These are phyloP conservation scores for Ichneumoninae sp. DNA, from an alignment of 2,888 invertebrate species.

Conservation along the genomic window DNA sequence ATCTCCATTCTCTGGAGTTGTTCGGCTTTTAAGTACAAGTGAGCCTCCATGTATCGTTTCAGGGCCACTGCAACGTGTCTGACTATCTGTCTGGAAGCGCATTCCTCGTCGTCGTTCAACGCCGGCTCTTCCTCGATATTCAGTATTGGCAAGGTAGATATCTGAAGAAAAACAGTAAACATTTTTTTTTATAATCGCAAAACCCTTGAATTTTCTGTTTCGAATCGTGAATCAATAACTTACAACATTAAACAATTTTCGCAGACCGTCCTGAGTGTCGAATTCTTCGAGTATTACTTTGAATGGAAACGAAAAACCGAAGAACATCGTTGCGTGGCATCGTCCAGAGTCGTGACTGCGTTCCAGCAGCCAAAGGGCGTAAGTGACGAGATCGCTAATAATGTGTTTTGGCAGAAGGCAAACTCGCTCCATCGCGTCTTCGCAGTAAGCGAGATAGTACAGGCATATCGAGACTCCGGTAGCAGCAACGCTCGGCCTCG, in stretches of 20 bases:
- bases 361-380: conserved; percentile 97
- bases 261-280: conserved; percentile 96
- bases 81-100: conserved; percentile 95
- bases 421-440: conserved; percentile 98
- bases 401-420: conserved; percentile 93
- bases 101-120: conserved; percentile 94
- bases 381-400: conserved; percentile 92
- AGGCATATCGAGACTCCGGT: conserved; percentile 98
- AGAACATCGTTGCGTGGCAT: conserved; percentile 99
- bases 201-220: background rate
- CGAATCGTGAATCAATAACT: conserved; percentile 74
- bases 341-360: conserved; percentile 99
- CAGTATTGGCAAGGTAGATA: conserved; percentile 94
- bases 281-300: conserved; percentile 97
- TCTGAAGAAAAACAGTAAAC: conserved; percentile 83
- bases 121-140: conserved; percentile 88
- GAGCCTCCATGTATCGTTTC: conserved; percentile 96
- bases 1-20: conserved; percentile 88
- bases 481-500: conserved; percentile 96
- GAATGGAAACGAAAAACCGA: conserved; percentile 97
- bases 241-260: conserved; percentile 97
- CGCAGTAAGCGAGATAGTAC: conserved; percentile 98
- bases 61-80: conserved; percentile 96
- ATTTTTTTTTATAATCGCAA: background rate
- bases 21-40: conserved; percentile 92